Base-by-base conservation (phyloP, 2,888 invertebrate species). In the Ectropis crepuscularia region DNA sequence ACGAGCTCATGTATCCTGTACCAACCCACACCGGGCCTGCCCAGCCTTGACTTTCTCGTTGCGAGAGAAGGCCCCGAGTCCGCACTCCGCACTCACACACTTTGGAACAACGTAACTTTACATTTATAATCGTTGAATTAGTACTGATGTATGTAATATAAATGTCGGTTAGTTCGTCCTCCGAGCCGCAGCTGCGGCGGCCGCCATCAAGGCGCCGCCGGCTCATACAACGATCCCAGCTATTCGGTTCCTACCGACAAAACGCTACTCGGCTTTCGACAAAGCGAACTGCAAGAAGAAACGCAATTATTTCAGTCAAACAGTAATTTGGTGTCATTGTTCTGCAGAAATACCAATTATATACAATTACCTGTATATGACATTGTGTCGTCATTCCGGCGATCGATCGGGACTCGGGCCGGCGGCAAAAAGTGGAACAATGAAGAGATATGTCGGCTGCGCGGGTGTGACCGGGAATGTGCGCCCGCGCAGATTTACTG, bases 321-420 rank as follows among this genome's bases (percentile, higher is more conserved):
- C 85, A 86, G 89, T 87, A 91, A 92, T 92, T 90, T 90, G 75
- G 82, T 79, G 84, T 90, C 91, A 91, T 92, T 92, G 92, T 92
- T 92, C 92, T 89, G 83, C 79, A 89, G 91, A 91, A 92, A 89
- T 86, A 85, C 88, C 91, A 92, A 92, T 92, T 92, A 92, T 90
- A 89, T 91, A 91, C 90, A 91, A 92, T 92, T 92, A 92, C 90
- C 80, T 79, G 87, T 89, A 90, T 91, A 90, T 88, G 89, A 90
- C 91, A 90, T 83, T 89, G 89, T 89, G 84, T 83, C 74, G 76
- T 63, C 87, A 88, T 90, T 84, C 89, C 86, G 16, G 16, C 16
- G 16, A 28, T 72, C 79, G 84, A 88, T 90, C 90, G 90, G 90
- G 89, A 84, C 81, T 37, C 37, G 77, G 75, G 76, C 75, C 59